phyloP scores from a whole-genome alignment of 2,888 invertebrate species.

The Eledone cirrhosa region DNA sequence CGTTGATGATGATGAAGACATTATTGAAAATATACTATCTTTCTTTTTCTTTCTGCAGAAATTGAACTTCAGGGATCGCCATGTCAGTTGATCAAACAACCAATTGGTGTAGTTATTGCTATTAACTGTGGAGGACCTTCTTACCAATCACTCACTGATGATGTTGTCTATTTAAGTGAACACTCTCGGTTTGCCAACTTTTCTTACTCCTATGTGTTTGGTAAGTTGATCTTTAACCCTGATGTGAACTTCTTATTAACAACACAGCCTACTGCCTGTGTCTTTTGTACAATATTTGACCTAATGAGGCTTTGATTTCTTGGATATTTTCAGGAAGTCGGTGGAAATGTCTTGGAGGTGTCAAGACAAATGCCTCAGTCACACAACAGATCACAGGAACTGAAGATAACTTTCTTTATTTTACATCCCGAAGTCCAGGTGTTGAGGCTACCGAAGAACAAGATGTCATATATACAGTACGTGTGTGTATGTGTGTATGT shows the following conservation, averaged over 20 bases:
- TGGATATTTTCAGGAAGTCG: conserved; percentile 37
- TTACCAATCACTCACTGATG: conserved; percentile 46
- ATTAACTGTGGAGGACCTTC: conserved; percentile 47
- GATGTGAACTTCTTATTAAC: too few relatives aligned
- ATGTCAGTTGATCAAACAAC: conserved; percentile 41
- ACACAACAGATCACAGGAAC: conserved; percentile 43
- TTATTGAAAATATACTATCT: too few relatives aligned
- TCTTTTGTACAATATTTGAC: too few relatives aligned
- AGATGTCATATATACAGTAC: conserved; percentile 41
- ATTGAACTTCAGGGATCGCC: conserved; percentile 50
- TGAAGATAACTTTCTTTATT: conserved; percentile 46
- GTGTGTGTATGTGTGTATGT: not conserved
- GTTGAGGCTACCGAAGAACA: conserved; percentile 45
- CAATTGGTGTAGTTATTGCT: conserved; percentile 46
- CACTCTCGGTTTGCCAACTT: conserved; percentile 47
- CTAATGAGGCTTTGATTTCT: not conserved
- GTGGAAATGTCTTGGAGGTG: conserved; percentile 38
- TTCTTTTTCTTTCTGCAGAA: not conserved
- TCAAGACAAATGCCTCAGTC: conserved; percentile 35
- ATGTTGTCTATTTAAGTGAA: conserved; percentile 50
- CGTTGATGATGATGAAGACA: too few relatives aligned
- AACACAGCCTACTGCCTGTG: too few relatives aligned
- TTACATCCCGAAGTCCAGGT: conserved; percentile 35
- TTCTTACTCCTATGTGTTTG: conserved; percentile 35
- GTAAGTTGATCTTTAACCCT: conserved; percentile 33